phyloP scores from a whole-genome alignment of 1,140 invertebrate genomes.

The Choristoneura fumiferana region DNA sequence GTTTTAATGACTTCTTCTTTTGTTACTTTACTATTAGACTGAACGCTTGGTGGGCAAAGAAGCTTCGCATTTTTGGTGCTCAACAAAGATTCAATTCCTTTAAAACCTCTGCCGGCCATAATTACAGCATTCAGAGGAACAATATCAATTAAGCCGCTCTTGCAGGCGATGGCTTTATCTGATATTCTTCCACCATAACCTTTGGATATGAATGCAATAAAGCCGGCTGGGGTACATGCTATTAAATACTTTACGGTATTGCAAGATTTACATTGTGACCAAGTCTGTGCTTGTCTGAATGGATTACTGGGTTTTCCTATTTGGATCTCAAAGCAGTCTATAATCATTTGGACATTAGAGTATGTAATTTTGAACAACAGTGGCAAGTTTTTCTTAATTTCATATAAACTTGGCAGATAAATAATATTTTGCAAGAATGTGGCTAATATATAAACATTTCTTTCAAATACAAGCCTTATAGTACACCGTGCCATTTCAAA shows the following conservation, averaged over 20 bases:
- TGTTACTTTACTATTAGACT: slow-evolving; percentile 23
- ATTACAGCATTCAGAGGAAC: slow-evolving; percentile 30
- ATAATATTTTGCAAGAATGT: slow-evolving; percentile 10
- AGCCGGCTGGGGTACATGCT: slow-evolving; percentile 48
- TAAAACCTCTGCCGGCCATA: too few relatives aligned
- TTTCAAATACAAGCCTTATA: neutral
- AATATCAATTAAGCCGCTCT: slow-evolving; percentile 38
- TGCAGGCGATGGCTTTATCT: slow-evolving; percentile 45
- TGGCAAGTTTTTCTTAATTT: slow-evolving; percentile 13
- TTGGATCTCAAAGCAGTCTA: slow-evolving; percentile 57
- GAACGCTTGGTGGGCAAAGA: slow-evolving; percentile 49
- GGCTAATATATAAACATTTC: neutral
- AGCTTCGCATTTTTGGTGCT: slow-evolving; percentile 39
- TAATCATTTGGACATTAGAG: slow-evolving; percentile 13
- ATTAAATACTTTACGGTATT: slow-evolving; percentile 56
- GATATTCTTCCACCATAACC: slow-evolving; percentile 50
- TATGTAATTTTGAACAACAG: slow-evolving; percentile 16
- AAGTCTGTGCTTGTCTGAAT: slow-evolving; percentile 35
- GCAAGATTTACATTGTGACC: slow-evolving; percentile 48
- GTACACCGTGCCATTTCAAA: slow-evolving; percentile 2
- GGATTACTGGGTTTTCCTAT: slow-evolving; percentile 48
- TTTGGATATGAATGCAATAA: slow-evolving; percentile 53
- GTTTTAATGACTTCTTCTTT: too few relatives aligned
- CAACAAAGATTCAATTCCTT: too few relatives aligned
- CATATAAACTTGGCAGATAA: neutral